Conservation (phyloP, 2,888 invertebrate species). For the Endotricha flammealis region DNA sequence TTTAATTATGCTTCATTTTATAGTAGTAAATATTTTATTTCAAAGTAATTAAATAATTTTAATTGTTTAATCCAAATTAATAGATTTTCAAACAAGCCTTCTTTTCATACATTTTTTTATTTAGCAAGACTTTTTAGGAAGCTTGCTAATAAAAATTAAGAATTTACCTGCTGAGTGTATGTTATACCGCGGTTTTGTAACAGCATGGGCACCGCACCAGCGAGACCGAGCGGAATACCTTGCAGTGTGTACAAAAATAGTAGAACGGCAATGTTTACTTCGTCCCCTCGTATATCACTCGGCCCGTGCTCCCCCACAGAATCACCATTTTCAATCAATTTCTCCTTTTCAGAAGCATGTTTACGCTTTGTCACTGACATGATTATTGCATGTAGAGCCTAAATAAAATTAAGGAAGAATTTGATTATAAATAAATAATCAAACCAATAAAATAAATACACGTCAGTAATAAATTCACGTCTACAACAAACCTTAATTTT, state of each 20-base stretch:
- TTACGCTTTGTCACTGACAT: conserved; percentile 68
- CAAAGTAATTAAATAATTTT: conserved; percentile 11
- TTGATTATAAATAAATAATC: no score
- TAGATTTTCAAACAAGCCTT: no score
- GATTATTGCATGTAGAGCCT: conserved; percentile 51
- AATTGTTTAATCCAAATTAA: no score
- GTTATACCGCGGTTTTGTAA: conserved; percentile 94
- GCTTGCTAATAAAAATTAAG: conserved; percentile 9
- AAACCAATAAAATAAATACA: conserved; percentile 45
- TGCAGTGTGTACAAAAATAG: conserved; percentile 96
- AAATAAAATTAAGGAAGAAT: conserved; percentile 15
- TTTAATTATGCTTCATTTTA: conserved; percentile 3
- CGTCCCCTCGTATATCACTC: conserved; percentile 84
- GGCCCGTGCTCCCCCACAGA: conserved; percentile 31
- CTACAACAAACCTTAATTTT: conserved; percentile 58
- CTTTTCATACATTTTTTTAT: no score
- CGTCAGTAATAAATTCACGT: conserved; percentile 42
- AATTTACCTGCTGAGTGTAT: conserved; percentile 90
- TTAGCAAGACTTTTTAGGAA: no score
- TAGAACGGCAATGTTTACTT: conserved; percentile 89
- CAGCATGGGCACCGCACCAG: conserved; percentile 96
- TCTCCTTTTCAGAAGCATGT: conserved; percentile 53
- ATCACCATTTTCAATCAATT: conserved; percentile 66
- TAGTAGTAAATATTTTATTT: not conserved
- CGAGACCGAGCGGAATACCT: conserved; percentile 96